Percentiles rank a stretch among this genome's conserved stretches.
Evolutionary conservation across 64 coral and sea anemone genomes (phyloP).

Genomic region (Trachythela sp.): DNA sequence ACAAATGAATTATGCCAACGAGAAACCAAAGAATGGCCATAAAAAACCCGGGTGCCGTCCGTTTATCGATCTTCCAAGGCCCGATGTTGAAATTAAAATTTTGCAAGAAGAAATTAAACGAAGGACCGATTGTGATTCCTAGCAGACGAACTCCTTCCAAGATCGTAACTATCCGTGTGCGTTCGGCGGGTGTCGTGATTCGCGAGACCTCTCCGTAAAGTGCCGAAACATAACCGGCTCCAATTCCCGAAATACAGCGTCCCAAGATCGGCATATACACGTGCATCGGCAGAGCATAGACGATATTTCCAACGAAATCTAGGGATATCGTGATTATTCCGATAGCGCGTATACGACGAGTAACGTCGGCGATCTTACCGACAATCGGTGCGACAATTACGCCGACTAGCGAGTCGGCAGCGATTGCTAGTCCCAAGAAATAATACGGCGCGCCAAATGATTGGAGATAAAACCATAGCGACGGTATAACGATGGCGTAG

Average conservation of each 20-base stretch:
- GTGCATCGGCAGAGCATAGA: background rate
- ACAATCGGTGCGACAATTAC: background rate
- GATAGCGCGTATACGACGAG: background rate
- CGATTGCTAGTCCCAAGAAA: background rate
- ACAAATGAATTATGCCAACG: conserved; percentile 8
- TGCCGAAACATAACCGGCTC: background rate
- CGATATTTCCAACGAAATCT: background rate
- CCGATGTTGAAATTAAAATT: conserved; percentile 2
- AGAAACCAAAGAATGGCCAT: conserved; percentile 1
- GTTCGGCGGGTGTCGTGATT: background rate
- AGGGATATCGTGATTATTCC: background rate
- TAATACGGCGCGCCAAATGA: conserved; percentile 15
- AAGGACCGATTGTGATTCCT: conserved; percentile 1
- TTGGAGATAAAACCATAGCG: conserved; percentile 9
- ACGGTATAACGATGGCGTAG: conserved; percentile 22
- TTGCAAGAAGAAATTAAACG: background rate
- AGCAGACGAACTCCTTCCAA: background rate
- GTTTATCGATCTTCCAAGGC: background rate
- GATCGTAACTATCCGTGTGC: conserved; percentile 15
- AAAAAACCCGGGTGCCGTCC: background rate
- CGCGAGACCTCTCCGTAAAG: conserved; percentile 21
- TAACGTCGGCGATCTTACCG: background rate
- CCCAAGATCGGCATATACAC: conserved; percentile 8
- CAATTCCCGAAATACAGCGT: background rate
- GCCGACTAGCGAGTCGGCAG: conserved; percentile 1